Percentiles rank a stretch among this genome's conserved stretches.
These are phyloP conservation scores for Aspiorhynchus laticeps DNA, from an alignment of 2,113 vertebrate species.

Conservation along the genomic window DNA sequence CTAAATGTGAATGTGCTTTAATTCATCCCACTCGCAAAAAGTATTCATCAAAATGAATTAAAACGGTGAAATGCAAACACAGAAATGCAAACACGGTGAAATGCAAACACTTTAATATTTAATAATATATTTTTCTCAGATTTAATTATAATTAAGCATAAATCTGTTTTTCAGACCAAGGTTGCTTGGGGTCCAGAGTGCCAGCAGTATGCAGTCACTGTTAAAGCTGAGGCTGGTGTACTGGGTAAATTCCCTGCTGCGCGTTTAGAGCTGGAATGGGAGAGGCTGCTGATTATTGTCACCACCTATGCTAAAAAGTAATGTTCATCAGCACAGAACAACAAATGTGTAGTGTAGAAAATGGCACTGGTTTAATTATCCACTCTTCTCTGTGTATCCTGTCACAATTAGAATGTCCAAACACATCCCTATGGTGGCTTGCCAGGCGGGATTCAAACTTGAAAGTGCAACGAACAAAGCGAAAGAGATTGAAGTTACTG, in stretches of 20 bases:
- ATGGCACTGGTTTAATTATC: neutral
- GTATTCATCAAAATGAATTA: no score
- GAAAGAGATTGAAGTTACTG: constrained; percentile 72
- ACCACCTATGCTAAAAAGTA: constrained; percentile 69
- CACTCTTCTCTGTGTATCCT: constrained; percentile 4
- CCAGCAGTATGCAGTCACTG: constrained; percentile 68
- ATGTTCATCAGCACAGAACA: constrained; percentile 42
- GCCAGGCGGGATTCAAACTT: constrained; percentile 62
- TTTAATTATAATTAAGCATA: neutral
- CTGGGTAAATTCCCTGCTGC: constrained; percentile 66
- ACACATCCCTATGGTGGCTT: constrained; percentile 60
- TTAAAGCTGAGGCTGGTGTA: constrained; percentile 66
- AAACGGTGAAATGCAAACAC: no score
- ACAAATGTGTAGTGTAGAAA: neutral
- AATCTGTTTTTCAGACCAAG: constrained; percentile 63
- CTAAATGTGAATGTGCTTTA: no score
- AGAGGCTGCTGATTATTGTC: constrained; percentile 67
- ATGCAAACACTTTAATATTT: no score
- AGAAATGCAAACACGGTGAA: no score
- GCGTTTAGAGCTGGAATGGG: constrained; percentile 74
- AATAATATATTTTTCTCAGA: no score
- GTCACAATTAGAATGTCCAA: constrained; percentile 67
- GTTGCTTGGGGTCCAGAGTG: constrained; percentile 75
- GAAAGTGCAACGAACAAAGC: constrained; percentile 66
- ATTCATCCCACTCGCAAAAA: no score